Evolutionary conservation across 1,140 invertebrate genomes (phyloP).

Genomic region (Rhyacophila brunnea): DNA sequence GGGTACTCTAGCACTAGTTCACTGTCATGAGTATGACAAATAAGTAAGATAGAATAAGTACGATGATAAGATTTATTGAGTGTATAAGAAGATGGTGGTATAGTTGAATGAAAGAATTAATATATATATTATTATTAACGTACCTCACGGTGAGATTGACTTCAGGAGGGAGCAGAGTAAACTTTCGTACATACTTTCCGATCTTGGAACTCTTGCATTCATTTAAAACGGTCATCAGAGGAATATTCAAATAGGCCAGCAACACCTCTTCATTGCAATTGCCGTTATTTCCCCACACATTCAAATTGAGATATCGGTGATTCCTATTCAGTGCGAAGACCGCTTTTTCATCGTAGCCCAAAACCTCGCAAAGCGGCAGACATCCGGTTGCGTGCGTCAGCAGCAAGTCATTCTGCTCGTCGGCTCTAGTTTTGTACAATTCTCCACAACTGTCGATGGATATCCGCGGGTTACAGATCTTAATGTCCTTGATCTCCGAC

Average conservation of each 20-base stretch:
- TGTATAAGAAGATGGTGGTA: too few species aligned
- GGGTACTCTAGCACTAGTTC: too few species aligned
- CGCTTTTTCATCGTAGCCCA: slow-evolving; percentile 73
- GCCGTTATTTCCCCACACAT: slow-evolving; percentile 70
- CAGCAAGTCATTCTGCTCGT: slow-evolving; percentile 49
- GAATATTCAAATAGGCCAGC: slow-evolving; percentile 78
- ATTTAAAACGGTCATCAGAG: slow-evolving; percentile 69
- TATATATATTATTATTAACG: too few species aligned
- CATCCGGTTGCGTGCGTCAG: slow-evolving; percentile 55
- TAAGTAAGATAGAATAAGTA: too few species aligned
- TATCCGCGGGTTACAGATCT: slow-evolving; percentile 13
- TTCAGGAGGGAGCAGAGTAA: slow-evolving; percentile 71
- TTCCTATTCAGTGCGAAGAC: slow-evolving; percentile 68
- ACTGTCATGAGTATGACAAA: too few species aligned
- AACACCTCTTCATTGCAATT: slow-evolving; percentile 59
- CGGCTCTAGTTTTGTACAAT: slow-evolving; percentile 9
- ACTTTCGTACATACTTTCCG: slow-evolving; percentile 75
- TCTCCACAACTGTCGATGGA: slow-evolving; percentile 2
- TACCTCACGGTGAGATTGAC: slow-evolving; percentile 61
- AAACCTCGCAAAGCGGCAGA: slow-evolving; percentile 52
- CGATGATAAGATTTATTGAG: too few species aligned
- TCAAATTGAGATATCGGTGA: slow-evolving; percentile 78
- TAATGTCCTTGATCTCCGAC: slow-evolving; percentile 4
- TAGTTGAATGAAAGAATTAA: too few species aligned
- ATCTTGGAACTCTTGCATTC: slow-evolving; percentile 80